Percentiles rank a stretch among this genome's conserved stretches.
Evolutionary conservation across 2,113 vertebrate species (phyloP).

Genomic region (Ceuthmochares aereus): DNA sequence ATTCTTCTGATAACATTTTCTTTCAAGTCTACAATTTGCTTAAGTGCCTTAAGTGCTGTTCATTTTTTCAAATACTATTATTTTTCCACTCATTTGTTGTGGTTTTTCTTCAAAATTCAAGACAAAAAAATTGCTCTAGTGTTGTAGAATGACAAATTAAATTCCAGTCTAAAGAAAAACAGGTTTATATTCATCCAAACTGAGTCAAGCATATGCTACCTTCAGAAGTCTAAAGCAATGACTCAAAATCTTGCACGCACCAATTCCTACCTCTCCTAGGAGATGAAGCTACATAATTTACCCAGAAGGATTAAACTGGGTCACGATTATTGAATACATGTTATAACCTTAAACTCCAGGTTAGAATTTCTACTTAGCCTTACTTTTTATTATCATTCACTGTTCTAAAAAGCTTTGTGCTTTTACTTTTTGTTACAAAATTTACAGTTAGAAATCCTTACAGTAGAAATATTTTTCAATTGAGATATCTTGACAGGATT

Average conservation of each 20-base stretch:
- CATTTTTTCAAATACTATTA: background rate
- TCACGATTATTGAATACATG: background rate
- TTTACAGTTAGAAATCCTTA: background rate
- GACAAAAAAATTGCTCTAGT: background rate
- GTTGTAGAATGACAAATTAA: background rate
- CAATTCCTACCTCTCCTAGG: constrained; percentile 4
- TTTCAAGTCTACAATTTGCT: background rate
- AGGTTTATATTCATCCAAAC: constrained; percentile 13
- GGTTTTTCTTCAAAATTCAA: background rate
- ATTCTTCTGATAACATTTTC: background rate
- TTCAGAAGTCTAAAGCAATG: constrained; percentile 19
- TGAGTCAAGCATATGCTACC: background rate
- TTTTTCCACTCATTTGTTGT: background rate
- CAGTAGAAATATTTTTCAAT: background rate
- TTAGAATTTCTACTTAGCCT: background rate
- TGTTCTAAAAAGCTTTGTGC: background rate
- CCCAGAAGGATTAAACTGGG: constrained; percentile 45
- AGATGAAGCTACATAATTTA: constrained; percentile 17
- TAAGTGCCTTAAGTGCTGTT: constrained; percentile 5
- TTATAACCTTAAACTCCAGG: constrained; percentile 1
- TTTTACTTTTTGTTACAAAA: background rate
- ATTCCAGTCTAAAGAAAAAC: background rate
- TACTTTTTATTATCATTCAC: background rate
- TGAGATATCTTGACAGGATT: background rate
- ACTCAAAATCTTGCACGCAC: constrained; percentile 7